Base-by-base conservation (phyloP, 2,888 invertebrate genomes). In the Dryobotodes eremita region DNA sequence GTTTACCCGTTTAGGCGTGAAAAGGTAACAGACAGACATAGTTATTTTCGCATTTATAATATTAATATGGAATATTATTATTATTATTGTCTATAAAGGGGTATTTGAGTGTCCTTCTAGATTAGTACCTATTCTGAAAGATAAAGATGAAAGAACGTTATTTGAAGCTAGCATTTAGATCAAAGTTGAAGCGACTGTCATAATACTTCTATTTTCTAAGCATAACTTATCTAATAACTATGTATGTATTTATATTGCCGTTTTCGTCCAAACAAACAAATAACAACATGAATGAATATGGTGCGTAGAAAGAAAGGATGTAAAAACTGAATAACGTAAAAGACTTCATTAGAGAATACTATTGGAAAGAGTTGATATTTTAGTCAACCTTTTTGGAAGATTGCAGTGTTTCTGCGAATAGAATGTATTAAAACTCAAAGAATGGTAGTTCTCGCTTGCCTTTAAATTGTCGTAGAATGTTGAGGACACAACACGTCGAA, bases 361-460 rank as follows among this genome's bases (percentile, higher is more conserved):
- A n/a, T 46, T 42, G 50, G n/a, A 50, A 46, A 46, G n/a, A n/a
- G 17, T 26, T 78, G 46, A n/a, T 15, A n/a, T 77, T 42, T 66
- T 17, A 68, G 2, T 15, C 26, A 42, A 13, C 46, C 13, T 23
- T 77, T 78, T 78, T 69, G 17, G 31, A 36, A 36, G 31, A 36
- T 79, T 65, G 31, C 13, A 66, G n/a, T 73, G 53, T 71, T 73
- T 80, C 2, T 80, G 36, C 2, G 20, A 55, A 61, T 55, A n/a
- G 17, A 80, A 66, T 48, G 66, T 55, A n/a, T 11, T 1, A 59
- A n/a, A 55, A 42, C 13, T 59, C 42, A 57, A 62, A 79, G 15
- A 17, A 46, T 26, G 7, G 17, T n/a, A 53, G 59, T n/a, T 66
- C 17, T 48, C n/a, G 53, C 10, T 79, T 59, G 46, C 75, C 17